Conservation (phyloP, 92 coral and sea anemone species). For the Phenganax subtilis region DNA sequence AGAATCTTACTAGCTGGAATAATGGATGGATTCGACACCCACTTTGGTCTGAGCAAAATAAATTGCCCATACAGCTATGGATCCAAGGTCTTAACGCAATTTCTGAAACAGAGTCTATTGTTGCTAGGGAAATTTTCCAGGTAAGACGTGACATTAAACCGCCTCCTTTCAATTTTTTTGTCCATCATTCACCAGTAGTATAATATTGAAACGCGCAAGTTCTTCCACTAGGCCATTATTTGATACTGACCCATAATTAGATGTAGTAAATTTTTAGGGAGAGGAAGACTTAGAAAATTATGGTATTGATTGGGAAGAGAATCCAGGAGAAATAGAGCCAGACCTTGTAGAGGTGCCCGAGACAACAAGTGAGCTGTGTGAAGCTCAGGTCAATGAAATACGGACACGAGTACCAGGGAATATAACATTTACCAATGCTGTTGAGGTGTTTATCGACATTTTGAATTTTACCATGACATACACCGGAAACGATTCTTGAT, state of each 20-base stretch:
- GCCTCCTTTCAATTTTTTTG: too few species aligned
- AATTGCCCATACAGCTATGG: not conserved
- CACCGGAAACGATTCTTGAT: not conserved
- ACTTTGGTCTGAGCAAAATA: not conserved
- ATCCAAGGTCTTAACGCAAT: not conserved
- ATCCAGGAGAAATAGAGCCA: conserved; percentile 27
- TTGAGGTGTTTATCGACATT: not conserved
- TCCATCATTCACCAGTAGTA: too few species aligned
- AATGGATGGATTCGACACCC: too few species aligned
- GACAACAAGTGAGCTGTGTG: conserved; percentile 14
- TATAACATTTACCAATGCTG: not conserved
- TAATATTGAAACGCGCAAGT: too few species aligned
- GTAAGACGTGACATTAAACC: not conserved
- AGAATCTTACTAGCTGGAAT: too few species aligned
- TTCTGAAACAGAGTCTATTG: not conserved
- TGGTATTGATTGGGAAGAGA: conserved; percentile 1
- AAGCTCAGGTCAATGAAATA: conserved; percentile 14
- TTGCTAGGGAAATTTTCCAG: not conserved
- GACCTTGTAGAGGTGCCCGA: conserved; percentile 28
- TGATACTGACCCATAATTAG: too few species aligned
- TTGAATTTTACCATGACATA: conserved; percentile 18
- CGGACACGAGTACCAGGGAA: conserved; percentile 13
- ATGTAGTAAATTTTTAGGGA: too few species aligned
- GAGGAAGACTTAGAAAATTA: too few species aligned
- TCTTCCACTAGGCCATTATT: too few species aligned